Percentiles rank a stretch among this genome's conserved stretches.
phyloP scores from a whole-genome alignment of 1,140 invertebrate genomes.

The Drosophila pseudoobscura region DNA sequence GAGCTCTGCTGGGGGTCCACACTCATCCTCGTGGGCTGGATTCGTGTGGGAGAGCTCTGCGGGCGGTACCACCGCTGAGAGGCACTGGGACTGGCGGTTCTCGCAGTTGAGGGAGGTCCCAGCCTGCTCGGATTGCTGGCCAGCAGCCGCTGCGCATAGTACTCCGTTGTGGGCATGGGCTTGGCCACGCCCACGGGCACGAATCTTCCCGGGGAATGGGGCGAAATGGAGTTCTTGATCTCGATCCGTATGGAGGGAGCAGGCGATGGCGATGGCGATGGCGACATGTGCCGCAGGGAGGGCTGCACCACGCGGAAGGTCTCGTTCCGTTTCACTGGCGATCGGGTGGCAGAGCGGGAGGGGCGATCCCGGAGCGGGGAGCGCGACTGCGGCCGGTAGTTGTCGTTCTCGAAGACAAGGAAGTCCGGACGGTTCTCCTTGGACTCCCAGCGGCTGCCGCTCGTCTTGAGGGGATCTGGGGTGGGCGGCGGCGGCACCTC shows the following conservation, averaged over 20 bases:
- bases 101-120: not conserved
- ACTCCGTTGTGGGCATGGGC: constrained; percentile 73
- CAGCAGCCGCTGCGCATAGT: constrained; percentile 60
- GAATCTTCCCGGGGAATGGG: constrained; percentile 69
- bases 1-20: constrained; percentile 10
- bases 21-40: not conserved
- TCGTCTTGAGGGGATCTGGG: not conserved
- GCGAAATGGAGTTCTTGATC: constrained; percentile 79
- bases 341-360: constrained; percentile 65
- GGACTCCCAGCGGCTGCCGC: constrained; percentile 15
- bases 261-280: constrained; percentile 38
- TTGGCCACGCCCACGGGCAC: constrained; percentile 81
- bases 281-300: constrained; percentile 39
- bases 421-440: constrained; percentile 79
- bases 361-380: constrained; percentile 70
- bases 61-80: constrained; percentile 43
- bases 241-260: constrained; percentile 74
- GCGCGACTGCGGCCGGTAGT: constrained; percentile 76
- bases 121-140: constrained; percentile 20
- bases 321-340: constrained; percentile 80
- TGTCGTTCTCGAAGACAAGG: constrained; percentile 78
- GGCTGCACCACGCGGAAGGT: constrained; percentile 71
- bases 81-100: constrained; percentile 15
- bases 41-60: constrained; percentile 37
- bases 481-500: constrained; percentile 63